These are phyloP conservation scores for Ammodytes marinus DNA, from an alignment of 2,113 vertebrate genomes.

Conservation along the genomic window DNA sequence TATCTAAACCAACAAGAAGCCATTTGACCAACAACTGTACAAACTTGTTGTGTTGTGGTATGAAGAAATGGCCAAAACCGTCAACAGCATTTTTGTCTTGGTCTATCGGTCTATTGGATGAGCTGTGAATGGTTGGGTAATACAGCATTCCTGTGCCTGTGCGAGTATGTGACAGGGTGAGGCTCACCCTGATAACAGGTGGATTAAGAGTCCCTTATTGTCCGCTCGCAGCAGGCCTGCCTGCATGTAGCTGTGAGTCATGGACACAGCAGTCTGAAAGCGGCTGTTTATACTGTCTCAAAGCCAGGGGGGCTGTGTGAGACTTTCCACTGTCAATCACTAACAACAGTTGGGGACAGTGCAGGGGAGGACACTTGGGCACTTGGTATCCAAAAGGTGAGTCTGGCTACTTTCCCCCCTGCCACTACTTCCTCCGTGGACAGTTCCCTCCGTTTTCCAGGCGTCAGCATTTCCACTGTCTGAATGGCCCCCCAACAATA, in stretches of 20 bases:
- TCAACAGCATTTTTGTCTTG: constrained; percentile 58
- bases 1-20: constrained; percentile 35
- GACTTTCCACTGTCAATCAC: constrained; percentile 67
- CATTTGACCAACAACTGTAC: constrained; percentile 43
- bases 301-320: constrained; percentile 27
- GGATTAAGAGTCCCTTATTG: constrained; percentile 79
- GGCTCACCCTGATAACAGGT: constrained; percentile 80
- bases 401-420: constrained; percentile 41
- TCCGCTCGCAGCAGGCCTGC: constrained; percentile 45
- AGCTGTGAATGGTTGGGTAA: constrained; percentile 64
- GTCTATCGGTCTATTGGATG: constrained; percentile 65
- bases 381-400: constrained; percentile 5
- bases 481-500: constrained; percentile 69
- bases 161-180: constrained; percentile 58
- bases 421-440: constrained; percentile 37
- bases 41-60: constrained; percentile 52
- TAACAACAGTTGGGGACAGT: constrained; percentile 28
- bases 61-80: constrained; percentile 54
- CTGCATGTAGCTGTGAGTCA: constrained; percentile 58
- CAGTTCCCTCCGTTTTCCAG: constrained; percentile 49
- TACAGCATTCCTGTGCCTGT: constrained; percentile 69
- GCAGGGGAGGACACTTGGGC: constrained; percentile 1
- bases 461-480: constrained; percentile 73
- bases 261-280: constrained; percentile 32
- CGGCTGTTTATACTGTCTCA: constrained; percentile 54